Percentiles rank a stretch among this genome's conserved stretches.
Evolutionary conservation across 2,113 vertebrate genomes (phyloP).

Genomic region (Apeltes quadracus): DNA sequence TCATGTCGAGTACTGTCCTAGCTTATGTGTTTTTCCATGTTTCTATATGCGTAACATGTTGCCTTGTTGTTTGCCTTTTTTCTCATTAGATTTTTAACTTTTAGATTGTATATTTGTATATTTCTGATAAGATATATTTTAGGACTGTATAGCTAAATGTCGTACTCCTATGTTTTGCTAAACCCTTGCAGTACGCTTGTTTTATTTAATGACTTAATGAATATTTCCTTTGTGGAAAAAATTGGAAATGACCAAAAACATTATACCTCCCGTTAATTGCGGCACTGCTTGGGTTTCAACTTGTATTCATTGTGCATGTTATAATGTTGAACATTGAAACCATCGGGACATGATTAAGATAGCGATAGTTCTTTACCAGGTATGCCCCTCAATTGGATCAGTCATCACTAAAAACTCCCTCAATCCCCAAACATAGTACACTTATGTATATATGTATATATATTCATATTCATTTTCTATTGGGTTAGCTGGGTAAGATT

Average conservation of each 20-base stretch:
- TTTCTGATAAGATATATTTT: slow-evolving; percentile 50
- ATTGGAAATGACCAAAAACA: slow-evolving; percentile 56
- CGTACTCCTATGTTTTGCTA: slow-evolving; percentile 67
- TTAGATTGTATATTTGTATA: slow-evolving; percentile 48
- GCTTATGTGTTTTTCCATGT: slow-evolving; percentile 80
- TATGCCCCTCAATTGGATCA: slow-evolving; percentile 49
- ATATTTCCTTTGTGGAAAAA: slow-evolving; percentile 77
- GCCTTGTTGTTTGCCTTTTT: slow-evolving; percentile 60
- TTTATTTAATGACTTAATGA: slow-evolving; percentile 72
- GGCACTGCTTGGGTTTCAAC: slow-evolving; percentile 84
- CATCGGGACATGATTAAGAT: slow-evolving; percentile 22
- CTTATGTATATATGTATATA: neutral
- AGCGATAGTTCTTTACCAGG: slow-evolving; percentile 21
- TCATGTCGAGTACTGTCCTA: slow-evolving; percentile 69
- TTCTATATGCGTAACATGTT: slow-evolving; percentile 67
- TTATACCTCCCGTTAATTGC: slow-evolving; percentile 45
- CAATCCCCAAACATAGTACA: neutral
- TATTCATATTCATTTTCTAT: neutral
- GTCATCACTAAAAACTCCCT: slow-evolving; percentile 39
- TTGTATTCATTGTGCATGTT: slow-evolving; percentile 47
- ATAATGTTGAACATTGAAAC: slow-evolving; percentile 32
- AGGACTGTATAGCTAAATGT: slow-evolving; percentile 55
- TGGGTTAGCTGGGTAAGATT: slow-evolving; percentile 49
- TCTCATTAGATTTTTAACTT: slow-evolving; percentile 47
- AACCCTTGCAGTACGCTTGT: slow-evolving; percentile 82